These are phyloP conservation scores for Zaprionus africanus DNA, from an alignment of 1,140 invertebrate species.

Conservation along the genomic window DNA sequence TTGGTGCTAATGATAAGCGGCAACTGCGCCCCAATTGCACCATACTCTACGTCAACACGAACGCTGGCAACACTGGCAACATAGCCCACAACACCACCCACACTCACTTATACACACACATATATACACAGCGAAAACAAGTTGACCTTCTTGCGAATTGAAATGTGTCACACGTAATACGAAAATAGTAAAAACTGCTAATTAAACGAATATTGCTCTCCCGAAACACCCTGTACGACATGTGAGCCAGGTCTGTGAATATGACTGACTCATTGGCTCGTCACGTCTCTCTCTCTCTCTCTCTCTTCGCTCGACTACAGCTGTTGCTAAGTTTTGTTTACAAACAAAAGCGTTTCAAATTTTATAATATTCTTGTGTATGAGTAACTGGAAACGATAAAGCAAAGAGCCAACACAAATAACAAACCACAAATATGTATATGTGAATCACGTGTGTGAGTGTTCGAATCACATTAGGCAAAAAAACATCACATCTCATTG, in stretches of 20 bases:
- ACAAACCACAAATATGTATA: background rate
- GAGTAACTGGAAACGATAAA: background rate
- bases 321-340: slow-evolving; percentile 47
- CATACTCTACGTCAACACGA: slow-evolving; percentile 7
- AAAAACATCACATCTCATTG: background rate
- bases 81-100: slow-evolving; percentile 10
- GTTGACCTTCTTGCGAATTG: slow-evolving; percentile 40
- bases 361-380: slow-evolving; percentile 1
- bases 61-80: slow-evolving; percentile 4
- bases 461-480: slow-evolving; percentile 29
- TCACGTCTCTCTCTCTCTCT: slow-evolving; percentile 8
- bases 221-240: slow-evolving; percentile 42
- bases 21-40: slow-evolving; percentile 18
- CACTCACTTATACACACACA: slow-evolving; percentile 1
- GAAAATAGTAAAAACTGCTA: slow-evolving; percentile 22
- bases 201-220: slow-evolving; percentile 22
- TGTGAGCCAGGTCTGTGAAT: slow-evolving; percentile 21
- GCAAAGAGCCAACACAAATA: background rate
- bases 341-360: slow-evolving; percentile 42
- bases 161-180: slow-evolving; percentile 49
- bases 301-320: slow-evolving; percentile 27
- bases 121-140: background rate
- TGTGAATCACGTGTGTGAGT: background rate
- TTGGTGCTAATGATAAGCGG: slow-evolving; percentile 42
- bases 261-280: slow-evolving; percentile 19